phyloP scores from a whole-genome alignment of 2,888 invertebrate species.

The Xanthia togata region DNA sequence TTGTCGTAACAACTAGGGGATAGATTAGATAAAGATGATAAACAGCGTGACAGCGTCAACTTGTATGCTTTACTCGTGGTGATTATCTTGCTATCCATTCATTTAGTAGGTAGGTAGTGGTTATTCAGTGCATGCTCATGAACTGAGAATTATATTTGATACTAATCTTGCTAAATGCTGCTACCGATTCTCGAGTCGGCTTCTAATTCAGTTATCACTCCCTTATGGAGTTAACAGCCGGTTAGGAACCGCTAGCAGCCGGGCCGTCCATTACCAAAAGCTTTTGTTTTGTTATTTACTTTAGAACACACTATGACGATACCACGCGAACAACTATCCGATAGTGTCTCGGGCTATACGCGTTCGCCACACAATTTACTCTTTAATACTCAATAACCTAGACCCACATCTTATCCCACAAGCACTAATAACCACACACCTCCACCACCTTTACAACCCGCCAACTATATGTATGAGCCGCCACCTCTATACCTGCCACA shows the following conservation, averaged over 20 bases:
- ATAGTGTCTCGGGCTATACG: not conserved
- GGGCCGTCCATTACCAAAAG: not conserved
- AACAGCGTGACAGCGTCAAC: not conserved
- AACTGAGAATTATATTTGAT: not conserved
- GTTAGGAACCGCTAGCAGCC: not conserved
- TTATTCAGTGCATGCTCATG: not conserved
- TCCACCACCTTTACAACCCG: not conserved
- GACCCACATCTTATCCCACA: constrained; percentile 13
- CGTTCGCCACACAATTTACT: constrained; percentile 1
- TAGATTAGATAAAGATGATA: not conserved
- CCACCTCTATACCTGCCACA: constrained; percentile 26
- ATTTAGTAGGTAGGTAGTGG: not conserved
- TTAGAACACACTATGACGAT: not conserved
- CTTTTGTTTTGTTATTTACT: not conserved
- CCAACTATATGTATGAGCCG: constrained; percentile 3
- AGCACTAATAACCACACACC: constrained; percentile 29
- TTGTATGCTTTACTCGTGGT: not conserved
- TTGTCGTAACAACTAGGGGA: no score
- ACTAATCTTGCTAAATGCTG: not conserved
- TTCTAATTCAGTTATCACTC: not conserved
- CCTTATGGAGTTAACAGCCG: not conserved
- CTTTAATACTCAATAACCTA: constrained; percentile 40
- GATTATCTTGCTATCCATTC: not conserved
- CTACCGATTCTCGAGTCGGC: not conserved
- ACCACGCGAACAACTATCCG: not conserved